Base-by-base conservation (phyloP, 2,888 invertebrate species). In the Drosophila mettleri region DNA sequence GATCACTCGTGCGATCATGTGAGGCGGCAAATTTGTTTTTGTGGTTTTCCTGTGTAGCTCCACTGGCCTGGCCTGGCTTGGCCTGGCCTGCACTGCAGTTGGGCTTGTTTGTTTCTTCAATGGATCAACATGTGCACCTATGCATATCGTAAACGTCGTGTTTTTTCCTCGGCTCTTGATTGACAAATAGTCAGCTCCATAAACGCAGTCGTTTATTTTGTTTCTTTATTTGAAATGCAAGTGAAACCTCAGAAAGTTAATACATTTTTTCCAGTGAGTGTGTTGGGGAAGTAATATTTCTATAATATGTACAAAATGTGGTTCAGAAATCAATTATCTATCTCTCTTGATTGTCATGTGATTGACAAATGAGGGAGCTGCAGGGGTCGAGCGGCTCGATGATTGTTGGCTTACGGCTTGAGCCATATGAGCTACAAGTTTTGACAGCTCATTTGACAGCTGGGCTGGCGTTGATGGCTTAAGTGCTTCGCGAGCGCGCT, bases 1-100 rank as follows among this genome's bases (percentile, higher is more conserved):
- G 74, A 65, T 74, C 83, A 75, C 71, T 78, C 74, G 81, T 78
- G 76, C 86, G 76, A 90, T 90, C 91, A 90, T 91, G 91, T 91
- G 91, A 90, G 90, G 91, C 91, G 91, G 90, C 78, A 91, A 91
- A 91, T 90, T 90, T 90, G 90, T 91, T 91, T 92, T 85, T 92
- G 91, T 87, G 91, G 91, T 91, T 91, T 91, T 92, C 92, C 91
- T 91, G 92, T 88, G 70, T 75, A 38, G 36, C 52, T 38, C 36
- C 18, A 39, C 52, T n/a, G 38, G 27, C 18, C 52, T 63, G 58
- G 55, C 27, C 18, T n/a, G 38, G 27, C 18, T 49, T 63, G 58
- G 55, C 27, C 18, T 3, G 39, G 38, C 14, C 41, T 41, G 77
- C 57, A 39, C 80, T 66, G 58, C 61, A 71, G 33, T 43, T 67